Evolutionary conservation across 2,888 invertebrate species (phyloP).

Genomic region (Oxycera nigricornis): DNA sequence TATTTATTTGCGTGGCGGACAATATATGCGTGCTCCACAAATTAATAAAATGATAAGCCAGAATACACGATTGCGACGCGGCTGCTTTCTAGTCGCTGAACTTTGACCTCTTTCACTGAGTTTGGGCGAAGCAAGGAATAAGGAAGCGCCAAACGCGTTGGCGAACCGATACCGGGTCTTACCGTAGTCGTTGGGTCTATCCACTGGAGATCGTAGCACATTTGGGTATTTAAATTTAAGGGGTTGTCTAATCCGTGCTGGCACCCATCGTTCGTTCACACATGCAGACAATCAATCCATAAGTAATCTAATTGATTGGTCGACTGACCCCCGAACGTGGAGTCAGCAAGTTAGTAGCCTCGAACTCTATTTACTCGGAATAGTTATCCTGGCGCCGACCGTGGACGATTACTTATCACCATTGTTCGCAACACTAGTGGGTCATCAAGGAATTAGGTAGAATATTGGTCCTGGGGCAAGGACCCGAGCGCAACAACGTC

Average conservation of each 20-base stretch:
- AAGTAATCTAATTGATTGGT: neutral
- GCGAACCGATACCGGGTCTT: neutral
- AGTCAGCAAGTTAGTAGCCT: neutral
- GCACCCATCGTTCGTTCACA: neutral
- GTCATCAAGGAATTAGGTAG: neutral
- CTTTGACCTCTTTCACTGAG: neutral
- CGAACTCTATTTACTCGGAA: neutral
- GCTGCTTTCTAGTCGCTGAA: neutral
- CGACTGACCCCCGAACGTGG: neutral
- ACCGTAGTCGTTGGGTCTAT: neutral
- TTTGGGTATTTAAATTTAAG: no score
- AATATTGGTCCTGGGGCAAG: neutral
- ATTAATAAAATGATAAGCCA: conserved; percentile 4
- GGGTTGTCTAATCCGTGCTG: neutral
- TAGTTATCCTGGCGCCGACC: neutral
- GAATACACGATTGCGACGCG: neutral
- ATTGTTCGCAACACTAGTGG: neutral
- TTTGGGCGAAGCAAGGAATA: neutral
- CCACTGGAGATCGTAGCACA: neutral
- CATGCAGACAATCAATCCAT: neutral
- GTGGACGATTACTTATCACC: neutral
- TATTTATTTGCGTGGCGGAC: neutral
- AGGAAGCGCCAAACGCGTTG: neutral
- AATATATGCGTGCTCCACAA: neutral
- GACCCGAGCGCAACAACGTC: neutral